A percentile compares a stretch with the other conserved stretches of the same genome.
These are phyloP conservation scores for Nannospalax galili DNA, from an alignment of 2,113 vertebrate genomes.

Conservation along the genomic window DNA sequence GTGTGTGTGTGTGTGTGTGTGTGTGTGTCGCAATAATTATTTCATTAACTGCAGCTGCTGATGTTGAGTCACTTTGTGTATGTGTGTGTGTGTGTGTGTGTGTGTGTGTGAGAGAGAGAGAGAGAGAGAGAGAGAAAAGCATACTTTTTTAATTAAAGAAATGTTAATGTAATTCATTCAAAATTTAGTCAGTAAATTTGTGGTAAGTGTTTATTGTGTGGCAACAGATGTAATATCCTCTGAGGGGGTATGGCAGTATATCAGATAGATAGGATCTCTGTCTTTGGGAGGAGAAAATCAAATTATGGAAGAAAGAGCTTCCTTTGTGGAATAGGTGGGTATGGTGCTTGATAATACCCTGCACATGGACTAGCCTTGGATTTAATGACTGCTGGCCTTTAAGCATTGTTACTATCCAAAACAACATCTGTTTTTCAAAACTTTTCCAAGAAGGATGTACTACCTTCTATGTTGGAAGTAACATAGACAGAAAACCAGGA, in stretches of 20 bases:
- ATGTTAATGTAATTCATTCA: slow-evolving; percentile 26
- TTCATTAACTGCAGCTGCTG: slow-evolving; percentile 66
- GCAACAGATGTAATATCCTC: neutral
- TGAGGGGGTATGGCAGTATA: neutral
- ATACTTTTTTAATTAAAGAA: neutral
- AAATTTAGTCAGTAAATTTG: slow-evolving; percentile 28
- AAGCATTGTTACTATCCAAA: neutral
- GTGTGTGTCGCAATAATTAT: slow-evolving; percentile 59
- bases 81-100: neutral
- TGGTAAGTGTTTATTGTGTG: neutral
- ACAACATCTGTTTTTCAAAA: neutral
- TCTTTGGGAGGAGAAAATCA: neutral
- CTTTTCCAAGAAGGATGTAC: neutral
- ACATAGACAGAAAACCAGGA: neutral
- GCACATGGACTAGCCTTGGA: neutral
- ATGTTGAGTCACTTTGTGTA: slow-evolving; percentile 26
- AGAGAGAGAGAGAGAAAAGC: neutral
- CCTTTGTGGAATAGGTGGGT: neutral
- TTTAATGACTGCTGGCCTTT: neutral
- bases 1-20: no score
- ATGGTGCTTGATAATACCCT: neutral
- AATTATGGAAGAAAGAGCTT: neutral
- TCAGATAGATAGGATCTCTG: neutral
- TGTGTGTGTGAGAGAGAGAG: neutral
- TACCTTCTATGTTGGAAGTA: neutral